phyloP scores from a whole-genome alignment of 2,113 vertebrate genomes.

The Sinocyclocheilus anophthalmus region DNA sequence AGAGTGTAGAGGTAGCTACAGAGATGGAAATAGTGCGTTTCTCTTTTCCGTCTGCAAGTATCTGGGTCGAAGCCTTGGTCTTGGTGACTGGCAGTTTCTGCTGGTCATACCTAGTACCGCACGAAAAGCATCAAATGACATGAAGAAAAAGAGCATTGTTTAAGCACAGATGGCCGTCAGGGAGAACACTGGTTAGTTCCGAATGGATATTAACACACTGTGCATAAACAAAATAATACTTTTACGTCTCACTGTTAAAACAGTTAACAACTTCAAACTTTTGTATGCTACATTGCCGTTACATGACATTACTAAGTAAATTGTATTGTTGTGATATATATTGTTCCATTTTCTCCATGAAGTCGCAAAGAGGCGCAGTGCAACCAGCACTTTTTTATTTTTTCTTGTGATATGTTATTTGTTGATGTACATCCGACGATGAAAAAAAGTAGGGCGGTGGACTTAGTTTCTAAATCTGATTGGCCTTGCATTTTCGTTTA shows the following conservation, averaged over 20 bases:
- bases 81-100: not conserved
- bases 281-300: not conserved
- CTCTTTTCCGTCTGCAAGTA: slow-evolving; percentile 27
- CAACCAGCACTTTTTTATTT: not conserved
- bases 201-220: not conserved
- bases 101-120: not conserved
- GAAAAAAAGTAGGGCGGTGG: not conserved
- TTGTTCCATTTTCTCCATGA: not conserved
- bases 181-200: not conserved
- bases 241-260: not conserved
- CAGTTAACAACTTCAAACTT: not conserved
- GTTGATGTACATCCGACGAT: not conserved
- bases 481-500: not conserved
- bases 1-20: slow-evolving; percentile 12
- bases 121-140: slow-evolving; percentile 6
- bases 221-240: not conserved
- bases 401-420: not conserved
- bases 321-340: not conserved
- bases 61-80: slow-evolving; percentile 46
- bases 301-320: not conserved
- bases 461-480: not conserved
- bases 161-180: not conserved
- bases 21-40: slow-evolving; percentile 28
- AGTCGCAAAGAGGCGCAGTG: not conserved
- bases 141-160: not conserved